Evolutionary conservation across 1,140 invertebrate species (phyloP), one percentile per base, ranked within the genome.

Genomic region (Drosophila oshimai): DNA sequence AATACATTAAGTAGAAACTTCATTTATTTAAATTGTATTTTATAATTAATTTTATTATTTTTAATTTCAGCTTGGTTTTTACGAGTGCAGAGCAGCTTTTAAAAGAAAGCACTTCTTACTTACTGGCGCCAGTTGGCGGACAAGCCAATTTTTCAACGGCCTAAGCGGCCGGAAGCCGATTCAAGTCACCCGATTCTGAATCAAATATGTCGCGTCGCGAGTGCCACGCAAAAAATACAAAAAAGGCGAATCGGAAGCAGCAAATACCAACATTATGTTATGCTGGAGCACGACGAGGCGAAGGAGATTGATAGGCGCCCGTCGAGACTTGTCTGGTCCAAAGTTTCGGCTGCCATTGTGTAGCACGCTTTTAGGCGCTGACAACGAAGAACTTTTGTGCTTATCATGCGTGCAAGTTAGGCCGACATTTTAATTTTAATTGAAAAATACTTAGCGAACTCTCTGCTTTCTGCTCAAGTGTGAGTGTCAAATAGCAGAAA

Each of bases 61-160:
- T 45, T 4, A 7, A 4, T 20, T 4, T 3, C 1, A 7, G 0
- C n/a, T n/a, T 6, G n/a, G n/a, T 39, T 53, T 61, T 55, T 57
- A n/a, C 54, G 15, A 60, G 58, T 62, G 61, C 41, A 42, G 15
- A 22, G 18, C 28, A 13, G 13, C 17, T 9, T 20, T 41, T n/a
- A 26, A 51, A 51, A 15, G 10, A n/a, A 36, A 17, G 15, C 31
- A 34, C 22, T 31, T 45, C 68, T 46, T 50, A 73, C 53, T 73
- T 53, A 47, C 62, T 87, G 81, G 81, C 81, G 81, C 76, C 81
- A 87, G 68, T 74, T 60, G 68, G 45, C 47, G 67, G 68, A 62
- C 76, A 87, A 87, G 81, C 81, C 77, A 70, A 87, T 87, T 88
- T 87, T 81, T 87, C 81, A 87, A 81, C 54, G 65, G 81, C 76